Evolutionary conservation across 2,797 vertebrate species (phyloP).

Genomic region (Sebastes steindachneri): DNA sequence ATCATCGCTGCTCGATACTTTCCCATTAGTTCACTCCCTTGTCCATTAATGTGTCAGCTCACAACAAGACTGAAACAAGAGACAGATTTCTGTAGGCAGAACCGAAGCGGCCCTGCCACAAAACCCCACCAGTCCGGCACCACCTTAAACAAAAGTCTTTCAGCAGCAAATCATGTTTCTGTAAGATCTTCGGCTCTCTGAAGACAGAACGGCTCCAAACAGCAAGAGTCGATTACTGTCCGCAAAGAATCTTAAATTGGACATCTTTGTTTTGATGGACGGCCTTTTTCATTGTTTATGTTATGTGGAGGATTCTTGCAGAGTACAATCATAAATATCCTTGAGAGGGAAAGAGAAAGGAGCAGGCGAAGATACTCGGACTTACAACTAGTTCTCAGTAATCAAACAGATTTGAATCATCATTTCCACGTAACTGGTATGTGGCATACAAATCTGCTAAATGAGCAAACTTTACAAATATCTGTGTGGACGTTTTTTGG

Average conservation of each 20-base stretch:
- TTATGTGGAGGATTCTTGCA: slow-evolving; percentile 34
- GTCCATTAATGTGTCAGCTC: slow-evolving; percentile 53
- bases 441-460: not conserved
- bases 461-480: not conserved
- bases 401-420: not conserved
- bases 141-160: slow-evolving; percentile 62
- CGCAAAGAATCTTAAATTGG: slow-evolving; percentile 24
- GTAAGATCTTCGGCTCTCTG: slow-evolving; percentile 29
- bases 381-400: not conserved
- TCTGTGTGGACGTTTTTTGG: not conserved
- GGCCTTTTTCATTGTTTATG: slow-evolving; percentile 43
- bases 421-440: not conserved
- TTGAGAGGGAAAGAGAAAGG: not conserved
- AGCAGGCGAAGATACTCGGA: not conserved
- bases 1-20: slow-evolving; percentile 56
- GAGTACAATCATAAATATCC: slow-evolving; percentile 9
- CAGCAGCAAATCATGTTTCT: slow-evolving; percentile 48
- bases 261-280: slow-evolving; percentile 43
- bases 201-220: slow-evolving; percentile 34
- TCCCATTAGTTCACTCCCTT: slow-evolving; percentile 47
- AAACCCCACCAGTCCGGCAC: slow-evolving; percentile 42
- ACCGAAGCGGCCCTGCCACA: slow-evolving; percentile 24
- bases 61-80: slow-evolving; percentile 47
- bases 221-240: slow-evolving; percentile 39
- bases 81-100: slow-evolving; percentile 62